These are phyloP conservation scores for Oriolus oriolus DNA, from an alignment of 2,113 vertebrate genomes.

Conservation along the genomic window DNA sequence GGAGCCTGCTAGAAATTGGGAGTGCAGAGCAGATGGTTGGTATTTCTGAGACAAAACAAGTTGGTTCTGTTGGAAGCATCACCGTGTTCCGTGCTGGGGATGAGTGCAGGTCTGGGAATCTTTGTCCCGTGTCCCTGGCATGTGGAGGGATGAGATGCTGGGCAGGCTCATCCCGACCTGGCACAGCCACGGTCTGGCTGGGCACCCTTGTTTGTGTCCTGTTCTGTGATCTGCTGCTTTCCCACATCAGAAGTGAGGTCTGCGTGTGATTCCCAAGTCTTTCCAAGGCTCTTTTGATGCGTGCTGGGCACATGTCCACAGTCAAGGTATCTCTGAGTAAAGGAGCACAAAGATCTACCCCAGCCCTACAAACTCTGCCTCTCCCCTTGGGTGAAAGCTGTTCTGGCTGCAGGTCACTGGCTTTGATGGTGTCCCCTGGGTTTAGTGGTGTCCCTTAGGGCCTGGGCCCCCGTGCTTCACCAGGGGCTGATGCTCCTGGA, in stretches of 20 bases:
- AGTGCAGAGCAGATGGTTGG: slow-evolving; percentile 33
- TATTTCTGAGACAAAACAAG: slow-evolving; percentile 20
- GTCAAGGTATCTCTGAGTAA: neutral
- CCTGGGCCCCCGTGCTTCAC: too few relatives aligned
- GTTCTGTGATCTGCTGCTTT: neutral
- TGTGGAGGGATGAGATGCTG: neutral
- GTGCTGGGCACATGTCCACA: neutral
- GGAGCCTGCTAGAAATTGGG: neutral
- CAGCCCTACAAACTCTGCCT: neutral
- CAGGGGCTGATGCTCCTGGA: neutral
- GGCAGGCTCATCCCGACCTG: neutral
- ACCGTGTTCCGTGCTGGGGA: neutral
- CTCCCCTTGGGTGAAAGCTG: fast-evolving
- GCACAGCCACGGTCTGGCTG: neutral
- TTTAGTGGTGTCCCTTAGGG: neutral
- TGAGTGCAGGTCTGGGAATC: neutral
- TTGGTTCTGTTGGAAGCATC: neutral
- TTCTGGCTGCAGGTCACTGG: neutral
- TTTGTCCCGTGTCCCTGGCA: neutral
- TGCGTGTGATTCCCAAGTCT: neutral
- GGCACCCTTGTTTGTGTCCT: neutral
- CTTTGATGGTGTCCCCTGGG: neutral
- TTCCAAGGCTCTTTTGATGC: neutral
- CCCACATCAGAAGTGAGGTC: neutral
- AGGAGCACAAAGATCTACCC: neutral